These are phyloP conservation scores for Drosophila nigrodunni DNA, from an alignment of 1,140 invertebrate species.

Conservation along the genomic window DNA sequence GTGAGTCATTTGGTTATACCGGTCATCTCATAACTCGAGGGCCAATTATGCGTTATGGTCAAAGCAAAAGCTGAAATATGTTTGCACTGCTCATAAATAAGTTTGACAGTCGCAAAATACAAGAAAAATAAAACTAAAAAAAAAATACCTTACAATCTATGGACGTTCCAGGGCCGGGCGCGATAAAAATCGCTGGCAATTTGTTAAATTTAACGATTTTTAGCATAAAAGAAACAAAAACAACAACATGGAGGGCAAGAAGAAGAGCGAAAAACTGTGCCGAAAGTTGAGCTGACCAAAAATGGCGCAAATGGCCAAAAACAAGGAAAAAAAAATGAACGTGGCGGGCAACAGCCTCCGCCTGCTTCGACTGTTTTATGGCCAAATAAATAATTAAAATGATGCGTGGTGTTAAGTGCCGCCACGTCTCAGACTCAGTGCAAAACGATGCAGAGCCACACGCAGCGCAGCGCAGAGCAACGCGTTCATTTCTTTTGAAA, in stretches of 20 bases:
- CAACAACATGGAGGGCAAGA: neutral
- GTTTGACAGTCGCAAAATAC: constrained; percentile 55
- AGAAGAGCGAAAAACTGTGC: constrained; percentile 60
- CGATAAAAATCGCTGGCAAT: constrained; percentile 82
- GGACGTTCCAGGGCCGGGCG: constrained; percentile 65
- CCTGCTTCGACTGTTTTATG: constrained; percentile 74
- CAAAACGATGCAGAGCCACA: constrained; percentile 58
- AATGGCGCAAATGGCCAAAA: constrained; percentile 28
- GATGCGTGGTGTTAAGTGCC: constrained; percentile 81
- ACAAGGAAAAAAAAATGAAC: neutral
- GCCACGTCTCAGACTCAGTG: constrained; percentile 54
- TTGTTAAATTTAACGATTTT: constrained; percentile 83
- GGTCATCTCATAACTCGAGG: constrained; percentile 54
- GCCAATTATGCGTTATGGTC: constrained; percentile 68
- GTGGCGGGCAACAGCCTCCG: constrained; percentile 29
- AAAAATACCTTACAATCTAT: constrained; percentile 63
- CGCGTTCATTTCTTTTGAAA: constrained; percentile 74
- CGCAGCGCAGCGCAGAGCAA: constrained; percentile 69
- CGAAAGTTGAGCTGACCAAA: constrained; percentile 61
- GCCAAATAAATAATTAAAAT: constrained; percentile 83
- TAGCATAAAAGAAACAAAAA: constrained; percentile 48
- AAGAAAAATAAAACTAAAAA: constrained; percentile 38
- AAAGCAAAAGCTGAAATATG: constrained; percentile 57
- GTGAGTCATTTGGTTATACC: constrained; percentile 53
- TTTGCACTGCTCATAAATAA: constrained; percentile 75